Conservation (phyloP, 2,113 vertebrate genomes). For the Ciconia maguari region DNA sequence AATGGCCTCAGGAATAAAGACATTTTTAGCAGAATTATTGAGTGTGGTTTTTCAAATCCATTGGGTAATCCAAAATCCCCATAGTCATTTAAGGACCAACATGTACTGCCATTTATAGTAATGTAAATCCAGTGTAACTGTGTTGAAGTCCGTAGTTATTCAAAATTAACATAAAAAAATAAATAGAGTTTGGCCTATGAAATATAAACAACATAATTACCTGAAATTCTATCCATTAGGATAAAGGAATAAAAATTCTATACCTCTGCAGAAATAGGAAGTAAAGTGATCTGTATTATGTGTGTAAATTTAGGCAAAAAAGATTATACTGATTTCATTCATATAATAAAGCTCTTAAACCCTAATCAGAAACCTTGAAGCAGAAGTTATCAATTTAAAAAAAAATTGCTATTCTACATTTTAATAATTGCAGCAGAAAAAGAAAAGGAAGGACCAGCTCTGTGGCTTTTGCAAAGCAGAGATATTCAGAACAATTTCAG, state of each 20-base stretch:
- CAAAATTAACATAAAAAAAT: constrained; percentile 19
- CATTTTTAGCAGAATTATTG: constrained; percentile 59
- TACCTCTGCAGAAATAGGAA: not conserved
- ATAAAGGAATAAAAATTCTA: constrained; percentile 4
- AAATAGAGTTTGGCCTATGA: not conserved
- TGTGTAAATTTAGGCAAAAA: constrained; percentile 3
- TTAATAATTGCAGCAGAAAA: not conserved
- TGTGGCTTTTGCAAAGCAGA: not conserved
- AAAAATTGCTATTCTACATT: not conserved
- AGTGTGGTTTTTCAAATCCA: constrained; percentile 39
- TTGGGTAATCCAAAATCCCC: constrained; percentile 51
- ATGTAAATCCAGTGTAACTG: constrained; percentile 25
- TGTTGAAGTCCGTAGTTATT: constrained; percentile 33
- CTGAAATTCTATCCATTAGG: constrained; percentile 5
- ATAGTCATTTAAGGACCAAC: constrained; percentile 36
- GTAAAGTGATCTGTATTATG: not conserved
- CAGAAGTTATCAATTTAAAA: not conserved
- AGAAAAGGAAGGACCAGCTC: not conserved
- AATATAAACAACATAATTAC: constrained; percentile 31
- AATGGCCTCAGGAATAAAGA: constrained; percentile 57
- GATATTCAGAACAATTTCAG: not conserved
- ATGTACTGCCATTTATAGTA: constrained; percentile 21
- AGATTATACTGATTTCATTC: not conserved
- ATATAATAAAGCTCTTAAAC: not conserved
- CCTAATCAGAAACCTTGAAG: not conserved